A percentile compares a stretch with the other conserved stretches of the same genome.
Conservation (phyloP, 2,797 vertebrate genomes). For the Phalloptychus januarius region DNA sequence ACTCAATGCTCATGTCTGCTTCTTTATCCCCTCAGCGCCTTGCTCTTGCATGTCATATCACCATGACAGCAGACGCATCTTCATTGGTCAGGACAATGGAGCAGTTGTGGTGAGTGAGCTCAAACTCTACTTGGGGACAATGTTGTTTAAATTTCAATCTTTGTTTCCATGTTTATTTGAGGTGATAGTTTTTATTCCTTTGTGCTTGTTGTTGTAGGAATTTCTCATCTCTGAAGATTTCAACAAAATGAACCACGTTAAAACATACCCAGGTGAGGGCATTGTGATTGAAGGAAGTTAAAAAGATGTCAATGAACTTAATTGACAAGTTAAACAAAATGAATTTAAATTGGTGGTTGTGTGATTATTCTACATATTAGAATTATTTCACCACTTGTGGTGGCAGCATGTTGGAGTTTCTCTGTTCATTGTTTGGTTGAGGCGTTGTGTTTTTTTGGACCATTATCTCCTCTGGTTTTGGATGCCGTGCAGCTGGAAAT, state of each 20-base stretch:
- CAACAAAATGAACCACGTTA: conserved; percentile 98
- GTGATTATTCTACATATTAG: background rate
- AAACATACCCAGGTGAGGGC: conserved; percentile 93
- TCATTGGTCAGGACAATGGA: conserved; percentile 97
- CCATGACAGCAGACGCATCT: conserved; percentile 93
- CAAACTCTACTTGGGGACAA: background rate
- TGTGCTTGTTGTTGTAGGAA: conserved; percentile 80
- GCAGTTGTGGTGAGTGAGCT: conserved; percentile 89
- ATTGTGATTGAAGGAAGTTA: background rate
- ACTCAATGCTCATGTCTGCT: background rate
- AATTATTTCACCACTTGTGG: background rate
- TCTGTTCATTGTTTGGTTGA: too few species aligned
- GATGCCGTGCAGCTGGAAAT: too few species aligned
- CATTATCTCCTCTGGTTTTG: too few species aligned
- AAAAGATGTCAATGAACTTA: background rate
- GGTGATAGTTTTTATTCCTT: background rate
- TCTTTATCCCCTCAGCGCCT: conserved; percentile 79
- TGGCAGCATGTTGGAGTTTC: background rate
- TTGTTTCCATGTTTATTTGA: conserved; percentile 10
- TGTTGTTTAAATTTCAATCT: conserved; percentile 22
- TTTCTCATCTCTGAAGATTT: conserved; percentile 98
- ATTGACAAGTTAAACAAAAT: background rate
- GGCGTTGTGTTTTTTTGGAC: too few species aligned
- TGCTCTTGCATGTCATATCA: conserved; percentile 95
- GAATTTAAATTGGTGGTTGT: background rate